phyloP scores from a whole-genome alignment of 2,113 vertebrate genomes.

The Micronycteris hirsuta region DNA sequence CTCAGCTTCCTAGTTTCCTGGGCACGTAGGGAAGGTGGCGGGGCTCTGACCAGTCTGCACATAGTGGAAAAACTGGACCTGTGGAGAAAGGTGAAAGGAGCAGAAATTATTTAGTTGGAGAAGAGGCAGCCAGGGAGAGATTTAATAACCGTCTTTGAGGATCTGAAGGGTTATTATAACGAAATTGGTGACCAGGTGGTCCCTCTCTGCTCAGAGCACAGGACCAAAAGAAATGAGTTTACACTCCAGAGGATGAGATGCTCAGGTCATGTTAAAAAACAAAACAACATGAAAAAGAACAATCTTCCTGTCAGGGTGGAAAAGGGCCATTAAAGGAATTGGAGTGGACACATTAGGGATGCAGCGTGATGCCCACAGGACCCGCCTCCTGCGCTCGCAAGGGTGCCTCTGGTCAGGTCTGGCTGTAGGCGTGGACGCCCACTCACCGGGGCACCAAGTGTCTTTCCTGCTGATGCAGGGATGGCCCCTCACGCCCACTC shows the following conservation, averaged over 20 bases:
- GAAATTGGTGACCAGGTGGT: constrained; percentile 43
- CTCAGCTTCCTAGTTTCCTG: neutral
- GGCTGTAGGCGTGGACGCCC: accelerated
- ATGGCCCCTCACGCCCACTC: neutral
- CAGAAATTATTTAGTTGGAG: constrained; percentile 16
- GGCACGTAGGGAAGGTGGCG: neutral
- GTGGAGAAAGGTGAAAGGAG: constrained; percentile 16
- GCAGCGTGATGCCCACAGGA: accelerated
- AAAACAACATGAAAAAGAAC: neutral
- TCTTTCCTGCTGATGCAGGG: no score
- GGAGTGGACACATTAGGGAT: neutral
- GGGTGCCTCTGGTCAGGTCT: neutral
- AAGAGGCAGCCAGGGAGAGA: constrained; percentile 28
- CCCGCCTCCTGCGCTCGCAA: neutral
- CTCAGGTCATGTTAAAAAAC: neutral
- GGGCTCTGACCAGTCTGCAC: neutral
- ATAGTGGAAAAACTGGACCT: neutral
- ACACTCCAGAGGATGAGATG: neutral
- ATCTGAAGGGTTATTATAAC: constrained; percentile 30
- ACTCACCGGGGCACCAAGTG: neutral
- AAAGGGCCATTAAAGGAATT: neutral
- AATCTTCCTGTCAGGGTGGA: neutral
- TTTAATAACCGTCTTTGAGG: constrained; percentile 31
- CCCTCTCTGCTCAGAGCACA: constrained; percentile 8
- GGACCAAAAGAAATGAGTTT: constrained; percentile 39